phyloP scores from a whole-genome alignment of 2,113 vertebrate genomes.

The Scomber scombrus region DNA sequence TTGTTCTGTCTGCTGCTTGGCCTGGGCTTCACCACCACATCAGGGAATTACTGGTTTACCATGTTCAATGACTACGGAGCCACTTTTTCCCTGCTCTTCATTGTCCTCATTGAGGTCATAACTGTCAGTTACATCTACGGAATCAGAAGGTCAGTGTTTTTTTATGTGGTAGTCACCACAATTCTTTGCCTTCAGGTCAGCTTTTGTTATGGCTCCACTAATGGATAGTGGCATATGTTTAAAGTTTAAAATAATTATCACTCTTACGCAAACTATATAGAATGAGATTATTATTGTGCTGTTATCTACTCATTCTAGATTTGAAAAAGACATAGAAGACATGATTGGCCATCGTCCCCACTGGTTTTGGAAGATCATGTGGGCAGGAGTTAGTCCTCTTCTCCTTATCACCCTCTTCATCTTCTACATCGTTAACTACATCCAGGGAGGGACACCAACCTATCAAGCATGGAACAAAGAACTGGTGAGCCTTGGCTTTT shows the following conservation, averaged over 20 bases:
- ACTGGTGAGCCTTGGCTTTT: constrained; percentile 81
- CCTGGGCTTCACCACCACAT: constrained; percentile 89
- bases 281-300: background rate
- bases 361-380: constrained; percentile 93
- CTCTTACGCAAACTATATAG: background rate
- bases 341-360: constrained; percentile 88
- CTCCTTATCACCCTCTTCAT: constrained; percentile 90
- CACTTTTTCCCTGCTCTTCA: constrained; percentile 91
- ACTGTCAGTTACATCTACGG: constrained; percentile 92
- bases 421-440: constrained; percentile 91
- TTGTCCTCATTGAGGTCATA: constrained; percentile 90
- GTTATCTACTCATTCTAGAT: constrained; percentile 79
- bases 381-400: constrained; percentile 87
- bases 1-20: constrained; percentile 87
- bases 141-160: constrained; percentile 86
- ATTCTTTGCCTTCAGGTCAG: background rate
- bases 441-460: constrained; percentile 87
- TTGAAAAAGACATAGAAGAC: constrained; percentile 90
- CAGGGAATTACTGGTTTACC: constrained; percentile 96
- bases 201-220: background rate
- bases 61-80: constrained; percentile 95
- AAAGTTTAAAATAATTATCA: background rate
- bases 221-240: background rate
- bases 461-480: constrained; percentile 94
- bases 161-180: background rate